A percentile compares a stretch with the other conserved stretches of the same genome.
These are phyloP conservation scores for Papilio glaucus DNA, from an alignment of 1,140 invertebrate genomes.

Conservation along the genomic window DNA sequence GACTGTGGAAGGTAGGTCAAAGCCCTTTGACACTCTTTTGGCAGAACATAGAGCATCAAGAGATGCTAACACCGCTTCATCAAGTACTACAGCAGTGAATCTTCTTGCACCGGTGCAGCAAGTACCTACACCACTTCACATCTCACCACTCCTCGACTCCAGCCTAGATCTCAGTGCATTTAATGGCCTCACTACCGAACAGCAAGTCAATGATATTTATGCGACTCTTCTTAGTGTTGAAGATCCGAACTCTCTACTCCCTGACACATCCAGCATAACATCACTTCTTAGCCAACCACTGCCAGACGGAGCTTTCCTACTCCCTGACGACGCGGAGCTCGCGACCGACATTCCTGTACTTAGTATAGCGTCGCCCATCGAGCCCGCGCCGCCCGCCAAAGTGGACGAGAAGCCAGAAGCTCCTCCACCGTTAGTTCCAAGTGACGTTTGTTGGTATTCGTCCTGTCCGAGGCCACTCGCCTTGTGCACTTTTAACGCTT, in stretches of 20 bases:
- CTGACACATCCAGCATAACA: conserved; percentile 65
- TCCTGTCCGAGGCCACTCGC: conserved; percentile 76
- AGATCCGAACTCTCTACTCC: conserved; percentile 60
- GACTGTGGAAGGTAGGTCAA: conserved; percentile 89
- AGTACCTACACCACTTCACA: conserved; percentile 47
- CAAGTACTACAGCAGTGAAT: conserved; percentile 41
- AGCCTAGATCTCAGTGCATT: conserved; percentile 61
- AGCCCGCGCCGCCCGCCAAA: conserved; percentile 41
- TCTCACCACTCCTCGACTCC: conserved; percentile 64
- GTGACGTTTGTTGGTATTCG: conserved; percentile 78
- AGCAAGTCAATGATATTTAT: conserved; percentile 75
- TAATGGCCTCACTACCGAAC: conserved; percentile 69
- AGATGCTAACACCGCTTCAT: conserved; percentile 55
- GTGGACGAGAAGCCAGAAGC: conserved; percentile 55
- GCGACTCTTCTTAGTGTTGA: conserved; percentile 68
- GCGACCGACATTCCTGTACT: conserved; percentile 49
- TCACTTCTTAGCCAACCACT: conserved; percentile 66
- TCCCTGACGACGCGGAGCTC: conserved; percentile 63
- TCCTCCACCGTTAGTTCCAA: conserved; percentile 57
- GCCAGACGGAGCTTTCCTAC: conserved; percentile 56
- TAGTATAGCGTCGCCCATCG: conserved; percentile 49
- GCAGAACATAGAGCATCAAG: conserved; percentile 88
- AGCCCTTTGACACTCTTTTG: conserved; percentile 91
- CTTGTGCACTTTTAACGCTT: conserved; percentile 78
- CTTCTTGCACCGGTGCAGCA: conserved; percentile 40